Conservation (phyloP, 1,140 invertebrate genomes). For the Drosophila malerkotliana region DNA sequence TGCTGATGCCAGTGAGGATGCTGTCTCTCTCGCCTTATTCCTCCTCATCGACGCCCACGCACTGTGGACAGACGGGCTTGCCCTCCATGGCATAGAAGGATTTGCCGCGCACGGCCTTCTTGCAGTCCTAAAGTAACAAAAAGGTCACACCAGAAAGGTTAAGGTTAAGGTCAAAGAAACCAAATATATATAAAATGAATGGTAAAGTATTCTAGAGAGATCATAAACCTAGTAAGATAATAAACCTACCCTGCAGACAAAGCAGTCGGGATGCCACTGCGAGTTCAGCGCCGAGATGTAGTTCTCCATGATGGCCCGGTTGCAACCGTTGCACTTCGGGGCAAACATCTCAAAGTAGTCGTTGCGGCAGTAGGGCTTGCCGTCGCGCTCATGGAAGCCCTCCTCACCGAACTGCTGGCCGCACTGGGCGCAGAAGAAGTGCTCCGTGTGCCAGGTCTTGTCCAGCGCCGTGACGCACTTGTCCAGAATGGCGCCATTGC, state of each 20-base stretch:
- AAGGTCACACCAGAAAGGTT: constrained; percentile 29
- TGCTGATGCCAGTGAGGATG: constrained; percentile 5
- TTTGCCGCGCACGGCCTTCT: constrained; percentile 94
- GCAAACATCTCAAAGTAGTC: constrained; percentile 99
- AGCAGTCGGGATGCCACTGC: constrained; percentile 99
- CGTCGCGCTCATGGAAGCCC: constrained; percentile 97
- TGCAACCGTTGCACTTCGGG: constrained; percentile 99
- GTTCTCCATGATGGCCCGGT: constrained; percentile 98
- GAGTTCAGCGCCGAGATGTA: constrained; percentile 99
- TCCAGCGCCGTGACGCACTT: constrained; percentile 99
- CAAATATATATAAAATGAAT: too few relatives aligned
- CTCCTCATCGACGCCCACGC: constrained; percentile 95
- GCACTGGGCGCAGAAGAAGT: constrained; percentile 99
- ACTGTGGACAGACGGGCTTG: constrained; percentile 95
- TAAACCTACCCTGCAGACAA: constrained; percentile 98
- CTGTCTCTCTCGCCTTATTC: constrained; percentile 85
- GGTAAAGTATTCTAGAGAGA: too few relatives aligned
- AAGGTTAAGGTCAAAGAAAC: constrained; percentile 7
- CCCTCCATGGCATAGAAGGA: constrained; percentile 98
- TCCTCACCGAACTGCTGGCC: constrained; percentile 98
- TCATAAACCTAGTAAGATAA: background rate
- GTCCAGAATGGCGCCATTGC: constrained; percentile 99
- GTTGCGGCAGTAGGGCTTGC: constrained; percentile 96
- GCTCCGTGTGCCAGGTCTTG: constrained; percentile 99
- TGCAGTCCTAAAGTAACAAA: constrained; percentile 91